Evolutionary conservation across 2,113 vertebrate genomes (phyloP), one percentile per base, ranked within the genome.

Genomic region (Polypterus bichir): DNA sequence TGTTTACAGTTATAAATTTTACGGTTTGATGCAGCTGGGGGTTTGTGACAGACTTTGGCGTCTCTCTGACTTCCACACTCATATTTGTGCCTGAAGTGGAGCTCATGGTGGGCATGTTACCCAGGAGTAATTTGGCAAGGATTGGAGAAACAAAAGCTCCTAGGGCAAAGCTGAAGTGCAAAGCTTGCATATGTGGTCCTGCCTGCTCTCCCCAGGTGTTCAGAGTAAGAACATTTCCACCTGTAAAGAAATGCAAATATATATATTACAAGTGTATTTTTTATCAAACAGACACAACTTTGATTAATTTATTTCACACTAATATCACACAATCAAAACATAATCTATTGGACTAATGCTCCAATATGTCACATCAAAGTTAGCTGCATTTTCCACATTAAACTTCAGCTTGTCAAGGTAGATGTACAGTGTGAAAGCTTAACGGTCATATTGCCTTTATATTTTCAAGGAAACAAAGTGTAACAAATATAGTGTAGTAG

Each of bases 141-240:
- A 98, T 80, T 0, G 96, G 94, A 5, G 96, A 89, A 54, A 76
- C 59, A 8, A 96, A 89, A 3, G 92, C 94, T 3, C 96, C 96
- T 0, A 76, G 73, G 0, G 94, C 96, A 47, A 97, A 97, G 74
- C 88, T 90, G 84, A 97, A 98, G 73, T 98, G 94, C 10, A 97
- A 78, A 48, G 96, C 96, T 81, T 98, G 96, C 83, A 98, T 69
- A 48, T 94, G 88, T 0, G 94, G 91, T 10, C 89, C 92, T 2
- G 83, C 85, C 59, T 82, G 75, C 48, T 84, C 73, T 0, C 83
- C 86, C 96, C 96, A 98, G 0, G 86, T 83, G 54, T 79, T 78
- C 77, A 98, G 77, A 44, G 80, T 86, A 59, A 97, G 84, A 27
- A 98, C 80, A 1, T 97, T 98, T 3, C 88, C 92, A 75, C 92